Evolutionary conservation across 1,140 invertebrate genomes (phyloP).

Genomic region (Drosophila obscura): DNA sequence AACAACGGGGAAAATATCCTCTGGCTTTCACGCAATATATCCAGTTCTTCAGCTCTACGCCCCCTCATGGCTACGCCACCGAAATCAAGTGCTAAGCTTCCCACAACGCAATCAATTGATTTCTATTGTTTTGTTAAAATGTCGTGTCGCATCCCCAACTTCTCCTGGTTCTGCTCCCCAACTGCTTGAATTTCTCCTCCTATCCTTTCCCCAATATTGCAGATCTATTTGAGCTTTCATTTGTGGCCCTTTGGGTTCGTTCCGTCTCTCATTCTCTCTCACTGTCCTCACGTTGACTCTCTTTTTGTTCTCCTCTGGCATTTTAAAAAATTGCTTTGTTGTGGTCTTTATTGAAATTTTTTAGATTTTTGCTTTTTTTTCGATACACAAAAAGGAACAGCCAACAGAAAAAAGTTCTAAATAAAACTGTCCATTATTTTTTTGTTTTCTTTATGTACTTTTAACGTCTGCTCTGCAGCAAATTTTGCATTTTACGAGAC

Average conservation of each 20-base stretch:
- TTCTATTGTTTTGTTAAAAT: constrained; percentile 82
- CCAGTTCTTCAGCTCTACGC: constrained; percentile 13
- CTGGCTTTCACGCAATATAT: constrained; percentile 60
- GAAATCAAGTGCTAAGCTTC: constrained; percentile 82
- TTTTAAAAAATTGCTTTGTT: constrained; percentile 82
- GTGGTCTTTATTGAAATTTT: constrained; percentile 82
- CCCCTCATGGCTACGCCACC: constrained; percentile 16
- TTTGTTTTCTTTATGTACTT: constrained; percentile 51
- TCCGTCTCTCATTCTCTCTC: constrained; percentile 28
- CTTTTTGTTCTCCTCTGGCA: constrained; percentile 50
- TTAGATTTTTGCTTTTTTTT: constrained; percentile 68
- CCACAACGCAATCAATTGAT: constrained; percentile 82
- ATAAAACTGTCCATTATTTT: constrained; percentile 67
- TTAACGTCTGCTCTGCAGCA: constrained; percentile 52
- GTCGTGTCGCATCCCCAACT: constrained; percentile 55
- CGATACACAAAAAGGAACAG: constrained; percentile 6
- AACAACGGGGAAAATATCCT: constrained; percentile 32
- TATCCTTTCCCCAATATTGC: constrained; percentile 46
- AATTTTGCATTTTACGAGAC: constrained; percentile 61
- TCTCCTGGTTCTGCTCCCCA: not conserved
- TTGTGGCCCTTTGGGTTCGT: constrained; percentile 40
- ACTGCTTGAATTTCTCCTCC: not conserved
- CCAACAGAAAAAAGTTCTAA: constrained; percentile 33
- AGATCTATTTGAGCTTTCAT: constrained; percentile 61
- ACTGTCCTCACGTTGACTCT: not conserved